Base-by-base conservation (phyloP, 2,888 invertebrate genomes). In the Glaucopsyche alexis region DNA sequence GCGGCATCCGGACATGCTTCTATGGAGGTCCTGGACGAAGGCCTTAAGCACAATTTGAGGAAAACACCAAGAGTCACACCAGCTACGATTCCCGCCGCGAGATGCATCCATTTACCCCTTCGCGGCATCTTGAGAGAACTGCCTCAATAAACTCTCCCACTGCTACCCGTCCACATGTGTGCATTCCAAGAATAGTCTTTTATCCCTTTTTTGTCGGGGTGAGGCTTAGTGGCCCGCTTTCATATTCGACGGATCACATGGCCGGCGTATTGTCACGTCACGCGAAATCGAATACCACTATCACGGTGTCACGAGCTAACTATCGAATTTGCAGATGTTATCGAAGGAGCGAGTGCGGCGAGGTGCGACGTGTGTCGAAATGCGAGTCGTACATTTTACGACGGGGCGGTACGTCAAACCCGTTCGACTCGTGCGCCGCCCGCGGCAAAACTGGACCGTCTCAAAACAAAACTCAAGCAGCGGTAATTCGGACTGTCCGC, bases 41-140 rank as follows among this genome's bases (percentile, higher is more conserved):
- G 80, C 80, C 89, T 85, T 79, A 90, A 82, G 78, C 91, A 89
- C 78, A 91, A 82, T 82, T 89, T 94, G 72, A 94, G 86, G 79
- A 94, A 87, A 71, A 94, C 89, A 74, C 95, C 95, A 78, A 93
- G 85, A 60, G 92, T 91, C 78, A 94, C 91, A 80, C 95, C 94
- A 83, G 93, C 92, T 80, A 93, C 85, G 78, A 93, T 86, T 83
- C 94, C 94, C 81, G 93, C 93, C 83, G 93, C 87, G 83, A 93
- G 83, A 81, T 93, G 92, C 89, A 90, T 88, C 89, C 91, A 92
- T 84, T 89, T 90, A 84, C 88, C 91, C 83, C 90, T 88, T 78
- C 93, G 91, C 78, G 91, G 90, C 93, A 93, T 93, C 84, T 83
- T 86, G 82, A 81, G 79, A 79, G 78, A 77, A 86, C 86, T 90